A percentile compares a stretch with the other conserved stretches of the same genome.
phyloP scores from a whole-genome alignment of 2,888 invertebrate species.

The Cataglyphis livida region DNA sequence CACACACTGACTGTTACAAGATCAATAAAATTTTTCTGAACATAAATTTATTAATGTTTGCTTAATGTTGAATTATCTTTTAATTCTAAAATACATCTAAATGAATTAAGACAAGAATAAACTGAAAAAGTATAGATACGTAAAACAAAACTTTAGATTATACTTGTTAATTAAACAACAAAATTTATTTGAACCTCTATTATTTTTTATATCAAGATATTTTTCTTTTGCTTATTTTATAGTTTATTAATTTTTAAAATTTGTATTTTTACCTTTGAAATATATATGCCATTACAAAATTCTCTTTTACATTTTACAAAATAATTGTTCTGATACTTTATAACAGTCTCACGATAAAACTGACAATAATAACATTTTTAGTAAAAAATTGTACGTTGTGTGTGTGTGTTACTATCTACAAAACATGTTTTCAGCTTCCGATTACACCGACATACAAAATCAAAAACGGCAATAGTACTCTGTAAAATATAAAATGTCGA shows the following conservation, averaged over 20 bases:
- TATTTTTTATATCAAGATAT: neutral
- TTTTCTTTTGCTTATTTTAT: neutral
- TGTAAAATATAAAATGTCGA: conserved; percentile 22
- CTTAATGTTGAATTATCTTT: conserved; percentile 45
- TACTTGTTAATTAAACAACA: neutral
- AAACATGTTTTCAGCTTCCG: neutral
- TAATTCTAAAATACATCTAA: neutral
- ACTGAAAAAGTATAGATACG: neutral
- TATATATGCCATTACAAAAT: neutral
- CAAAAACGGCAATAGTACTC: neutral
- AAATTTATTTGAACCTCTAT: neutral
- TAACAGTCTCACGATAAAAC: neutral
- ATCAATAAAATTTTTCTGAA: conserved; percentile 44
- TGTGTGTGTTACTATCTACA: neutral
- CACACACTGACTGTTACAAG: conserved; percentile 28
- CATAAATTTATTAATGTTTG: conserved; percentile 42
- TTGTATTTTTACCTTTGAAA: no score
- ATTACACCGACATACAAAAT: neutral
- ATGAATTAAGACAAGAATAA: neutral
- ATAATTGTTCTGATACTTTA: neutral
- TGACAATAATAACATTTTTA: neutral
- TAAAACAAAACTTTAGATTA: neutral
- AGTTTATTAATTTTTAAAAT: neutral
- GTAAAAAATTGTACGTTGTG: neutral
- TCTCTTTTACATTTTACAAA: neutral